phyloP scores from a whole-genome alignment of 2,888 invertebrate genomes.

The Euspilapteryx auroguttella region DNA sequence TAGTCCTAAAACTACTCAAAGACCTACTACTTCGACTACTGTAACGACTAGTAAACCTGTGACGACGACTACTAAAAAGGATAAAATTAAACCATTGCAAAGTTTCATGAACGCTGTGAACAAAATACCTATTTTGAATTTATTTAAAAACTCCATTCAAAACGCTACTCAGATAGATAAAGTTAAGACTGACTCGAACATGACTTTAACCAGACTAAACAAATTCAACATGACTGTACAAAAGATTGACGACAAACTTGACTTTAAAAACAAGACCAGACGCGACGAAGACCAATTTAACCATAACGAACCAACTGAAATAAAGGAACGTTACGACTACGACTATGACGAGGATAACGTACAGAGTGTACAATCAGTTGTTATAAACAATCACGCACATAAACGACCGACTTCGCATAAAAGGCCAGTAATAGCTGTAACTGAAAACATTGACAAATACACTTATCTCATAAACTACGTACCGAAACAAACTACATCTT shows the following conservation, averaged over 20 bases:
- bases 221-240: conserved; percentile 19
- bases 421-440: conserved; percentile 33
- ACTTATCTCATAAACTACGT: conserved; percentile 56
- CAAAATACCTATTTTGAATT: no score
- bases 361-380: conserved; percentile 42
- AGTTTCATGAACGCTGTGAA: conserved; percentile 12
- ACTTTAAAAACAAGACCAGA: conserved; percentile 52
- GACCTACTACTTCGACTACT: conserved; percentile 7
- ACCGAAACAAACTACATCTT: conserved; percentile 49
- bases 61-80: conserved; percentile 14
- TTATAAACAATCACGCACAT: conserved; percentile 34
- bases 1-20: conserved; percentile 5
- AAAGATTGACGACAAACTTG: conserved; percentile 63
- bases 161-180: conserved; percentile 9
- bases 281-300: conserved; percentile 22
- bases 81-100: no score
- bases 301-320: conserved; percentile 15
- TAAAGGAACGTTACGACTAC: conserved; percentile 17
- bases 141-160: no score
- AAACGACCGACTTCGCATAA: conserved; percentile 23
- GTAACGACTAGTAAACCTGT: conserved; percentile 11
- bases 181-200: conserved; percentile 13
- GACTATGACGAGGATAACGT: conserved; percentile 28
- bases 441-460: conserved; percentile 48
- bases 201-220: conserved; percentile 9